Conservation (phyloP, 2,888 invertebrate genomes). For the Mythimna ferrago region DNA sequence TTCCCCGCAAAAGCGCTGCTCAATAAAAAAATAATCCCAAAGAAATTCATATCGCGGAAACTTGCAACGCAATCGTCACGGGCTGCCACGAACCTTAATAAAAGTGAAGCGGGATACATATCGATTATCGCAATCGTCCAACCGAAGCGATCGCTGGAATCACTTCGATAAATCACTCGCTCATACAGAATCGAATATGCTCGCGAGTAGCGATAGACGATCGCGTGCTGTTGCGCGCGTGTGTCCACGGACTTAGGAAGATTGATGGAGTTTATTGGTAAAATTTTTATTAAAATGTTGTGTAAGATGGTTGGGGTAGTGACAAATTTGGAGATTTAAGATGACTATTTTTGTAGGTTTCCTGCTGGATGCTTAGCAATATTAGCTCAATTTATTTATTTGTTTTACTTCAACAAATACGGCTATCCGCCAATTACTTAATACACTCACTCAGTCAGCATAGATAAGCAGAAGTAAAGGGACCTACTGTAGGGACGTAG, state of each 20-base stretch:
- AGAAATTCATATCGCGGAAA: conserved; percentile 66
- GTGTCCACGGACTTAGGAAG: conserved; percentile 69
- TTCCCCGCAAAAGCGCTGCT: conserved; percentile 17
- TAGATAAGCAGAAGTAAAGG: too few species aligned
- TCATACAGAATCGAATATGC: conserved; percentile 73
- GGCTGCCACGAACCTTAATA: conserved; percentile 72
- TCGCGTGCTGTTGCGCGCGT: conserved; percentile 70
- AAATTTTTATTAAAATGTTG: conserved; percentile 49
- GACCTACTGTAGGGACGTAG: too few species aligned
- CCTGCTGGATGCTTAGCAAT: neutral
- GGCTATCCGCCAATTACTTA: too few species aligned
- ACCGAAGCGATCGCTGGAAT: conserved; percentile 81
- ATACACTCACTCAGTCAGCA: too few species aligned
- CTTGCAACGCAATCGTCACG: conserved; percentile 76
- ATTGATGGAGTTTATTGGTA: conserved; percentile 66
- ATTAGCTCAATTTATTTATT: neutral
- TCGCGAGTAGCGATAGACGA: conserved; percentile 70
- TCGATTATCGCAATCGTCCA: conserved; percentile 83
- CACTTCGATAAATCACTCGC: conserved; percentile 83
- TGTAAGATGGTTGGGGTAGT: conserved; percentile 5
- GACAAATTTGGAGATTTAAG: neutral
- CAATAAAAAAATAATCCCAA: conserved; percentile 51
- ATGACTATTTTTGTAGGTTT: neutral
- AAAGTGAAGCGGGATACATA: conserved; percentile 78
- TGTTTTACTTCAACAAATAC: too few species aligned